Evolutionary conservation across 2,797 vertebrate species (phyloP), one percentile per base, ranked within the genome.

Genomic region (Onychomys arenicola): DNA sequence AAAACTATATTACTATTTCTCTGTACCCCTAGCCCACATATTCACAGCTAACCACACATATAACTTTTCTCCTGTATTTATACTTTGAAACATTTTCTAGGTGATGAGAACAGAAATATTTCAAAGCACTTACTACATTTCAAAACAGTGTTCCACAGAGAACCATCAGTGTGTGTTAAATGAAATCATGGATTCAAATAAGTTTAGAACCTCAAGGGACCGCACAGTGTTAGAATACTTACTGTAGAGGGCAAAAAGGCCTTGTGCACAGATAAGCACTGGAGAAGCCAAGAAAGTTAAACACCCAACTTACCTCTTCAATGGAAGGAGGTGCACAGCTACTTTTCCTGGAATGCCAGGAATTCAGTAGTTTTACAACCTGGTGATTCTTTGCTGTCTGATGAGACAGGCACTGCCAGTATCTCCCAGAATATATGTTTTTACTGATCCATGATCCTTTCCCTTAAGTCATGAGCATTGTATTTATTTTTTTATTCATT

Each of bases 101-200:
- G 21, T 59, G 52, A 29, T 77, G n/a, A 92, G 61, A 84, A 21
- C 8, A 83, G 61, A 90, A 71, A 91, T 49, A 63, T 87, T 95
- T 93, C 63, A 92, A 94, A 81, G 85, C 46, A 93, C n/a, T 8
- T 59, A 65, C 32, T 82, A 34, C 29, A 93, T 93, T 95, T 91
- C 16, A 95, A 63, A 95, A 76, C 37, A 81, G 23, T 75, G 75
- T 75, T 93, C 57, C 27, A 0, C 32, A 19, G 67, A 75, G 95
- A 96, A 93, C 14, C 13, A 65, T 37, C 43, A 59, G 69, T 85
- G 37, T 43, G 29, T 78, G 81, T 76, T 59, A 46, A 84, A 27
- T 59, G 43, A 90, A 87, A 94, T 86, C 27, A 37, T 16, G 49
- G 69, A 88, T 76, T 95, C 52, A 92, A 75, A 73, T 69, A 86